These are phyloP conservation scores for Gnathonemus longibarbis DNA, from an alignment of 2,113 vertebrate species.

Conservation along the genomic window DNA sequence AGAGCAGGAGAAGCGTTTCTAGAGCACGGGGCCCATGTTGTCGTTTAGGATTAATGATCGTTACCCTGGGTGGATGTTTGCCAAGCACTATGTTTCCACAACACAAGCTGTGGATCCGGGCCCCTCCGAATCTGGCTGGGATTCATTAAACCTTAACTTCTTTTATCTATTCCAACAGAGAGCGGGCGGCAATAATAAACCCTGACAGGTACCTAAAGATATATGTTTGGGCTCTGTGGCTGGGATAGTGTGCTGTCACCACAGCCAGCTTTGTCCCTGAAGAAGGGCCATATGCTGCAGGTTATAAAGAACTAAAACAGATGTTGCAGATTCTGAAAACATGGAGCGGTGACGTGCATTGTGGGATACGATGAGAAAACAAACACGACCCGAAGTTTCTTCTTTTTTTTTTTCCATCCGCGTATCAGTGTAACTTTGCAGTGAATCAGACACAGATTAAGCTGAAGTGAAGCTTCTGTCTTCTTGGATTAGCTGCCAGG, in stretches of 20 bases:
- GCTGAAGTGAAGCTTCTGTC: conserved; percentile 10
- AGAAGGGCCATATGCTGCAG: conserved; percentile 52
- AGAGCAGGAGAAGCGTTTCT: conserved; percentile 50
- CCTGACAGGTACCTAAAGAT: conserved; percentile 60
- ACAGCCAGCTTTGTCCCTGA: conserved; percentile 56
- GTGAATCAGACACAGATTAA: background rate
- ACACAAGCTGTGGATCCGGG: conserved; percentile 59
- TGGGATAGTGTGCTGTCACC: conserved; percentile 50
- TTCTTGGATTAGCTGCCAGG: background rate
- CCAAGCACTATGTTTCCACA: conserved; percentile 60
- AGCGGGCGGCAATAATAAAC: conserved; percentile 62
- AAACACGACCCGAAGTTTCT: background rate
- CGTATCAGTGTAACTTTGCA: conserved; percentile 9
- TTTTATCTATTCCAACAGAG: conserved; percentile 58
- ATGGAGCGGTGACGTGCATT: conserved; percentile 43
- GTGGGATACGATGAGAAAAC: conserved; percentile 39
- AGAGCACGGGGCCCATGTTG: conserved; percentile 49
- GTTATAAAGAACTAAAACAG: conserved; percentile 62
- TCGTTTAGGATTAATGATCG: conserved; percentile 66
- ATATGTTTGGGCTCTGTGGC: conserved; percentile 55
- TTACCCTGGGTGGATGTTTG: conserved; percentile 60
- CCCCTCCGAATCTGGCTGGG: conserved; percentile 59
- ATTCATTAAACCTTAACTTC: conserved; percentile 67
- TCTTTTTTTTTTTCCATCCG: background rate
- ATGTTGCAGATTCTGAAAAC: conserved; percentile 61